phyloP scores from a whole-genome alignment of 2,888 invertebrate species.

The Drosophila ustulata region DNA sequence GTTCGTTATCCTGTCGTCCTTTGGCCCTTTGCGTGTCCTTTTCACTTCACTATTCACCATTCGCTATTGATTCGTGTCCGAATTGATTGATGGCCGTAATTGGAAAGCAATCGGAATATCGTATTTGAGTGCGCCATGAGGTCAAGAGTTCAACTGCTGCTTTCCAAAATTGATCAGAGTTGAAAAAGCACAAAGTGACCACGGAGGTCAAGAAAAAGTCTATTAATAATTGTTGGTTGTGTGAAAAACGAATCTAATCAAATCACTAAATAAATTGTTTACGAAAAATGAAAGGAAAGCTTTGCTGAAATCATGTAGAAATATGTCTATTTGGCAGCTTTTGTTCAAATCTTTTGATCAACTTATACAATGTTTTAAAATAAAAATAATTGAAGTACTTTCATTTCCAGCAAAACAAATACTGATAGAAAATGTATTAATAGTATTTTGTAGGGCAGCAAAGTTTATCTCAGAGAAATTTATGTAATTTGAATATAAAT shows the following conservation, averaged over 20 bases:
- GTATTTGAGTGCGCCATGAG: conserved; percentile 6
- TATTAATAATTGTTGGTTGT: neutral
- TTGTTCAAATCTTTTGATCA: too few species aligned
- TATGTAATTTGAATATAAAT: too few species aligned
- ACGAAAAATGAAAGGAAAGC: neutral
- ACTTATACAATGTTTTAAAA: too few species aligned
- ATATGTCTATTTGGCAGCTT: too few species aligned
- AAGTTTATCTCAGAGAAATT: too few species aligned
- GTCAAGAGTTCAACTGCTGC: conserved; percentile 37
- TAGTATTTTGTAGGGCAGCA: too few species aligned
- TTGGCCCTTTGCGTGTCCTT: conserved; percentile 31
- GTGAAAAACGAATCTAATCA: neutral
- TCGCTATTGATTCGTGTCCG: conserved; percentile 27
- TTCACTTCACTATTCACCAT: neutral
- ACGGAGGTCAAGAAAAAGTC: neutral
- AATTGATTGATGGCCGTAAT: conserved; percentile 69
- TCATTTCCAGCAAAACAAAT: too few species aligned
- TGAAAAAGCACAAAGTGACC: neutral
- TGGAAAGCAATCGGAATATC: conserved; percentile 38
- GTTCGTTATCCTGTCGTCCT: conserved; percentile 17
- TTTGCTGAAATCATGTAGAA: neutral
- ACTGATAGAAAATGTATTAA: too few species aligned
- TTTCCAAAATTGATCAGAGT: neutral
- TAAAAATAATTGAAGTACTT: too few species aligned
- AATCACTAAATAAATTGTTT: neutral